A percentile compares a stretch with the other conserved stretches of the same genome.
phyloP scores from a whole-genome alignment of 2,888 invertebrate species.

The Rhabditoides inermis region DNA sequence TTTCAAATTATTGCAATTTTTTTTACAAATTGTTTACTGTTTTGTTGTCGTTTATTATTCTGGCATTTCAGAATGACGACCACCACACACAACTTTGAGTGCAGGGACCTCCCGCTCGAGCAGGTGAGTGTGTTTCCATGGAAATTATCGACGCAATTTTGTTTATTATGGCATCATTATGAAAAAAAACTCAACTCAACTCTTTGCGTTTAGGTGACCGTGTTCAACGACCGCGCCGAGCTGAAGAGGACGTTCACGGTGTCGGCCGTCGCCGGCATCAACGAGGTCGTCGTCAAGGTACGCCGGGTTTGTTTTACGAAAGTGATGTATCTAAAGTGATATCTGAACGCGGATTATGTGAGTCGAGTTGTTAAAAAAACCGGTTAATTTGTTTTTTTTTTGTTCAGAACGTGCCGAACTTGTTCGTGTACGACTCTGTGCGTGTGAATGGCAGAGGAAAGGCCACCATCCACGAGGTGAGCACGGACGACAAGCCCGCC shows the following conservation, averaged over 20 bases:
- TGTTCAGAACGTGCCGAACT: slow-evolving; percentile 27
- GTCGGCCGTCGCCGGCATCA: slow-evolving; percentile 23
- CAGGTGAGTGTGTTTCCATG: too few species aligned
- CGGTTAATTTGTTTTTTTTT: background rate
- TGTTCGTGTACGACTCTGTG: slow-evolving; percentile 26
- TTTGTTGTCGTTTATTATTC: background rate
- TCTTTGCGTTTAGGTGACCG: too few species aligned
- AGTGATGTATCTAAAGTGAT: background rate
- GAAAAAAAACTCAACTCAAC: too few species aligned
- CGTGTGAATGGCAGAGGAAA: slow-evolving; percentile 37
- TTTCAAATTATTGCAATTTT: background rate
- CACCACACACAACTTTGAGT: slow-evolving; percentile 10
- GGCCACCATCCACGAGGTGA: slow-evolving; percentile 38
- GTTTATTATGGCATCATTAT: too few species aligned
- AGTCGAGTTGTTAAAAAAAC: background rate
- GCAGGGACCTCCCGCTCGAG: slow-evolving; percentile 14
- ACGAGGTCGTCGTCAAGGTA: slow-evolving; percentile 30
- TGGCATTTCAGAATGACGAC: slow-evolving; percentile 5
- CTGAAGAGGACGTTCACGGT: slow-evolving; percentile 24
- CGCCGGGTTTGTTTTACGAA: background rate
- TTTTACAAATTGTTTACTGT: slow-evolving; percentile 3
- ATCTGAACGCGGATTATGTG: background rate
- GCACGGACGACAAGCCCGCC: slow-evolving; percentile 16
- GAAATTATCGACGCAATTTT: too few species aligned
- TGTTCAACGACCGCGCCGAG: slow-evolving; percentile 45